phyloP scores from a whole-genome alignment of 2,888 invertebrate species.

The Zaprionus obscuricornis region DNA sequence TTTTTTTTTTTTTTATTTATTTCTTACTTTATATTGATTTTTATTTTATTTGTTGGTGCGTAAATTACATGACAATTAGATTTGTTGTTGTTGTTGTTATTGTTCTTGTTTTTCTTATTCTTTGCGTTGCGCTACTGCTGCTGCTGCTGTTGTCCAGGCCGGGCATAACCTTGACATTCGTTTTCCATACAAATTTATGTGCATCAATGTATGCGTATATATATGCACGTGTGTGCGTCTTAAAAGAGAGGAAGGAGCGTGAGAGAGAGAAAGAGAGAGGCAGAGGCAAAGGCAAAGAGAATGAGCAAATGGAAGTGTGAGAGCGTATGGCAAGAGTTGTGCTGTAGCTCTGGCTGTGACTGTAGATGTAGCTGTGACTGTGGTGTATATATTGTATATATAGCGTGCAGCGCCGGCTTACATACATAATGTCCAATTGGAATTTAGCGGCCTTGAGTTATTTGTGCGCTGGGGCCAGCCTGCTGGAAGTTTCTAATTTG shows the following conservation, averaged over 20 bases:
- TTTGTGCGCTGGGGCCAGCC: too few relatives aligned
- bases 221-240: neutral
- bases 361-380: constrained; percentile 2
- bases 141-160: constrained; percentile 19
- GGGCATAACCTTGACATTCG: constrained; percentile 66
- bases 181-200: constrained; percentile 48
- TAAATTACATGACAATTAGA: constrained; percentile 48
- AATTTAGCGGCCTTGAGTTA: constrained; percentile 29
- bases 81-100: constrained; percentile 18
- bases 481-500: constrained; percentile 51
- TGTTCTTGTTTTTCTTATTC: constrained; percentile 6
- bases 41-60: constrained; percentile 30
- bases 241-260: neutral
- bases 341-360: too few relatives aligned
- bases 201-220: constrained; percentile 33
- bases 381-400: too few relatives aligned
- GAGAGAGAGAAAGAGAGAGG: too few relatives aligned
- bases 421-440: constrained; percentile 34
- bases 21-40: too few relatives aligned
- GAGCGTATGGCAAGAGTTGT: too few relatives aligned
- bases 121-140: too few relatives aligned
- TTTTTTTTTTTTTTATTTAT: constrained; percentile 22
- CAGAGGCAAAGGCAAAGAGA: too few relatives aligned
- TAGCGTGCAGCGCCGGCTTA: constrained; percentile 29
- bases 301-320: too few relatives aligned